phyloP scores from a whole-genome alignment of 2,888 invertebrate species.

The Cheilosia urbana region DNA sequence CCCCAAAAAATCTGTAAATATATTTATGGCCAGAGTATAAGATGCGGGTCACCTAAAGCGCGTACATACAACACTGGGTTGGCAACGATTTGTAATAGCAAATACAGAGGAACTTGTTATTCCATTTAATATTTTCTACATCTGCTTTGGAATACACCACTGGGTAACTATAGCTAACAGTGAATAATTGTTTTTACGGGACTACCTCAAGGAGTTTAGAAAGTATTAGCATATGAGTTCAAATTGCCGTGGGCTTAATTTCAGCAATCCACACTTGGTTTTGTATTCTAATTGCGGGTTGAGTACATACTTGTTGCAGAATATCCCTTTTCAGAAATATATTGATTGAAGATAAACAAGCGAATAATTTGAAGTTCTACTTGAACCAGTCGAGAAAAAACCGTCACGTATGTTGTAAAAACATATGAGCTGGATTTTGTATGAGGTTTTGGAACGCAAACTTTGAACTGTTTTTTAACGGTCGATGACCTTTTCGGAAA shows the following conservation, averaged over 20 bases:
- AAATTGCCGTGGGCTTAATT: slow-evolving; percentile 20
- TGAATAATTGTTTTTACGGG: slow-evolving; percentile 42
- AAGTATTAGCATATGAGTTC: slow-evolving; percentile 22
- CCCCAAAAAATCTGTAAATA: slow-evolving; percentile 1
- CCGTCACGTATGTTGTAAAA: slow-evolving; percentile 2
- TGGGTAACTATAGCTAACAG: slow-evolving; percentile 28
- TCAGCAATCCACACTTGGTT: slow-evolving; percentile 19
- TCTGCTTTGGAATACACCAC: slow-evolving; percentile 1
- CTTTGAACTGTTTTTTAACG: slow-evolving; percentile 16
- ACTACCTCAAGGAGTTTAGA: slow-evolving; percentile 62
- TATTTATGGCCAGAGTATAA: no score
- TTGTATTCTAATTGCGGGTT: slow-evolving; percentile 32
- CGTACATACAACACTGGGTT: no score
- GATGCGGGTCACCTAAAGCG: no score
- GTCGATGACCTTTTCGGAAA: slow-evolving; percentile 32
- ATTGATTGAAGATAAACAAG: slow-evolving; percentile 53
- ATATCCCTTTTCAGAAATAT: slow-evolving; percentile 40
- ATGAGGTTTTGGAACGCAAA: slow-evolving; percentile 10
- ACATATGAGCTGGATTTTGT: slow-evolving; percentile 11
- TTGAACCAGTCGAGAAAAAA: slow-evolving; percentile 7
- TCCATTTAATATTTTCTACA: no score
- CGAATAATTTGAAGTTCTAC: slow-evolving; percentile 39
- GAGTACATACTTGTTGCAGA: slow-evolving; percentile 42
- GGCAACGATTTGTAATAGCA: no score
- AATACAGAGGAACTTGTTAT: no score